phyloP scores from a whole-genome alignment of 2,888 invertebrate species.

The Campopleginae sp. region DNA sequence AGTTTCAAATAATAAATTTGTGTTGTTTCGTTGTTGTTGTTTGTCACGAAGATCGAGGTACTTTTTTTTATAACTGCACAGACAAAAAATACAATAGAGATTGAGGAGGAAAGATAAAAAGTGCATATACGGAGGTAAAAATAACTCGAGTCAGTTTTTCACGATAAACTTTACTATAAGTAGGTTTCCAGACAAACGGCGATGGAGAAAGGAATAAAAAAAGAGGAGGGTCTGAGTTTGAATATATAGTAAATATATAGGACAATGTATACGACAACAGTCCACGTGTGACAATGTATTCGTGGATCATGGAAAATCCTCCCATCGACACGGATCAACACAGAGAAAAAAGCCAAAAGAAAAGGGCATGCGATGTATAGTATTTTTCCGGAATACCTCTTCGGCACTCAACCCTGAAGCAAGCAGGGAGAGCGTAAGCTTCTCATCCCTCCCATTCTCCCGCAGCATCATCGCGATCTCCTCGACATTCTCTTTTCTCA shows the following conservation, averaged over 20 bases:
- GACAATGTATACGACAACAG: background rate
- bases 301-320: conserved; percentile 33
- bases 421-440: conserved; percentile 51
- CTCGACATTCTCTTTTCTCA: conserved; percentile 61
- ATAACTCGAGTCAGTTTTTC: conserved; percentile 40
- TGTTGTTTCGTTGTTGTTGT: background rate
- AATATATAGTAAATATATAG: conserved; percentile 1
- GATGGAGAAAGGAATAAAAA: background rate
- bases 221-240: conserved; percentile 1
- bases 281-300: conserved; percentile 34
- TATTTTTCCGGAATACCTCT: conserved; percentile 63
- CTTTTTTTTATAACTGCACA: background rate
- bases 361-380: conserved; percentile 45
- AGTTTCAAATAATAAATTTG: background rate
- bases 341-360: conserved; percentile 22
- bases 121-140: conserved; percentile 23
- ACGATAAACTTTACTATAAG: conserved; percentile 59
- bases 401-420: conserved; percentile 54
- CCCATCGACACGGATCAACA: conserved; percentile 46
- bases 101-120: conserved; percentile 4
- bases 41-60: background rate
- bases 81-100: conserved; percentile 2
- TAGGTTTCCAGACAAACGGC: conserved; percentile 55
- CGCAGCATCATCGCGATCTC: conserved; percentile 58
- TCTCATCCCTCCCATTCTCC: conserved; percentile 44